phyloP scores from a whole-genome alignment of 92 coral and sea anemone species.

The Anthopleura xanthogrammica region DNA sequence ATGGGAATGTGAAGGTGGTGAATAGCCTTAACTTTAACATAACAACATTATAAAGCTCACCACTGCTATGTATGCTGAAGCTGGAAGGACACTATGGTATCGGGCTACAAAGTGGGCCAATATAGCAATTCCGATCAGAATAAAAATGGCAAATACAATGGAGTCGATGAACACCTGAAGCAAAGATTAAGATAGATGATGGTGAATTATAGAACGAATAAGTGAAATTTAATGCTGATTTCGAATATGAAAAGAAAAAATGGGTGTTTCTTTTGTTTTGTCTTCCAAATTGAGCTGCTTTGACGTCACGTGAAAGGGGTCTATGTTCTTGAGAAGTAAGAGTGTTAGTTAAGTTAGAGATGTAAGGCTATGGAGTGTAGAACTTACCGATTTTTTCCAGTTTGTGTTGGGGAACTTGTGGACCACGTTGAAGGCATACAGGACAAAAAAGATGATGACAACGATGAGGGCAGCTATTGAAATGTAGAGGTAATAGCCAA shows the following conservation, averaged over 20 bases:
- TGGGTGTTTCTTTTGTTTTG: too few relatives aligned
- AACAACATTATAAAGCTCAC: background rate
- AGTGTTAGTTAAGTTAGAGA: too few relatives aligned
- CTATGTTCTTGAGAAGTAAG: too few relatives aligned
- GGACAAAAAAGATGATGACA: conserved; percentile 1
- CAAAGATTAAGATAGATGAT: background rate
- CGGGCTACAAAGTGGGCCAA: background rate
- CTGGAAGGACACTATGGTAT: background rate
- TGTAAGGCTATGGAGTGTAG: too few relatives aligned
- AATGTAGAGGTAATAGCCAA: conserved; percentile 1
- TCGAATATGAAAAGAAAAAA: too few relatives aligned
- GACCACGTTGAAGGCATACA: background rate
- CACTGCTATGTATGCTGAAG: conserved; percentile 2
- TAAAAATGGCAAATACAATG: background rate
- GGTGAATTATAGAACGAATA: too few relatives aligned
- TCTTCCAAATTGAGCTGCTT: too few relatives aligned
- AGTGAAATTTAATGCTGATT: too few relatives aligned
- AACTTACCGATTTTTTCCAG: conserved; percentile 7
- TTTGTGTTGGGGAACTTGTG: background rate
- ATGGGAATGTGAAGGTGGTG: too few relatives aligned
- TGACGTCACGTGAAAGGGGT: too few relatives aligned
- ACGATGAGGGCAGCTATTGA: background rate
- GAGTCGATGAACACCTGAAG: background rate
- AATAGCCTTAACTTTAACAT: too few relatives aligned
- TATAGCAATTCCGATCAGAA: background rate